Base-by-base conservation (phyloP, 2,113 vertebrate genomes). In the Natator depressus region DNA sequence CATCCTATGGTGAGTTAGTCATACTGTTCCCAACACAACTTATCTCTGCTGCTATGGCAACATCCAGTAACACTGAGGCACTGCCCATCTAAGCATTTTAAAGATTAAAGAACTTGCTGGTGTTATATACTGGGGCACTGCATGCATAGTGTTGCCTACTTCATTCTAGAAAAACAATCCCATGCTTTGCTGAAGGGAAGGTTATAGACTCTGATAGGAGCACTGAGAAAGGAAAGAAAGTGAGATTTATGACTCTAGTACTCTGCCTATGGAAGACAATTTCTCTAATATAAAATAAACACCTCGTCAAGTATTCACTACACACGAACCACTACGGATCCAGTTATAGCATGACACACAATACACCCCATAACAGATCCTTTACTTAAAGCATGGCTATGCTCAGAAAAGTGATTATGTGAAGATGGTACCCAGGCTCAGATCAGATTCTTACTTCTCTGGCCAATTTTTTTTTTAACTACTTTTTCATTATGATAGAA, bases 201-300 rank as follows among this genome's bases (percentile, higher is more conserved):
- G 83, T 54, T 87, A 69, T 0, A 6, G 69, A 91, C 59, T 31
- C 24, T 89, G 72, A 81, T 55, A 94, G 79, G 69, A 91, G 89
- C 85, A 79, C 86, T 83, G 75, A 95, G 96, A 89, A 49, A 91
- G 88, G 93, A 94, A 57, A 95, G 65, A 72, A 72, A 72, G 65
- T 78, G 46, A 46, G 46, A 47, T 78, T 78, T 16, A 47, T 47
- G 42, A 47, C 38, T 27, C 24, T 47, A 47, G 42, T 20, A 47
- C 75, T 78, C 19, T 29, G 38, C 75, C 75, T 16, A 78, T 27
- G 92, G 51, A 94, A 93, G 88, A 95, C 82, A 87, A 82, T 95
- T 89, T 89, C 78, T 92, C 89, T 91, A 93, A 91, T 65, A 54
- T 13, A 0, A 10, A 89, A 81, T 50, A 89, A 92, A 76, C 75